Base-by-base conservation (phyloP, 2,888 invertebrate genomes). In the Drosophila mimica region DNA sequence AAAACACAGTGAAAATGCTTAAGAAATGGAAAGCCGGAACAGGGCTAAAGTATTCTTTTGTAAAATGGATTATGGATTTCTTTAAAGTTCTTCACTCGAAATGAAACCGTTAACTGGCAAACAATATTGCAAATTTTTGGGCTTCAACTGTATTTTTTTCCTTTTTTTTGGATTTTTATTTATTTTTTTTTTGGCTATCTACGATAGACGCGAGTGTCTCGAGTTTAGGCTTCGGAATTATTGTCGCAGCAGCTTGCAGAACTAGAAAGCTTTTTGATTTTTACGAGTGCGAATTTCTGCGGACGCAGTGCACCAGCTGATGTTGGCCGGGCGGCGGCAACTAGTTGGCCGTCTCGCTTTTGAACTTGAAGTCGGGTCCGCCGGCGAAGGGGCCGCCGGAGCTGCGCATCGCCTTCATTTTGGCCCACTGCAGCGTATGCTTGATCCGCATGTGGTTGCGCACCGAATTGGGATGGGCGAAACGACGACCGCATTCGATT, bases 361-460 rank as follows among this genome's bases (percentile, higher is more conserved):
- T 92, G 91, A 92, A 93, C 91, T 93, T 93, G 71, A 92, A 93
- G 74, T 93, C 93, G 30, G 93, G 92, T 9, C 93, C 93, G 68
- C 93, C 93, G 56, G 93, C 92, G 74, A 93, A 93, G 20, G 93
- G 93, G 11, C 93, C 93, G 70, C 93, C 93, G 70, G 93, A 93
- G 31, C 93, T 93, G 51, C 93, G 92, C 93, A 93, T 93, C 65
- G 96, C 96, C 94, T 97, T 97, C 95, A 97, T 97, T 92, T 95
- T 95, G 91, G 96, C 96, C 97, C 97, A 97, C 92, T 97, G 96
- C 82, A 95, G 94, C 56, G 96, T 95, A 93, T 97, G 97, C 93
- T 97, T 97, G 91, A 96, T 95, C 86, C 97, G 94, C 97, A 97
- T 97, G 93, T 97, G 97, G 94, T 97, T 97, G 89, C 97, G 95